These are phyloP conservation scores for Tachina fera DNA, from an alignment of 2,888 invertebrate genomes.

Conservation along the genomic window DNA sequence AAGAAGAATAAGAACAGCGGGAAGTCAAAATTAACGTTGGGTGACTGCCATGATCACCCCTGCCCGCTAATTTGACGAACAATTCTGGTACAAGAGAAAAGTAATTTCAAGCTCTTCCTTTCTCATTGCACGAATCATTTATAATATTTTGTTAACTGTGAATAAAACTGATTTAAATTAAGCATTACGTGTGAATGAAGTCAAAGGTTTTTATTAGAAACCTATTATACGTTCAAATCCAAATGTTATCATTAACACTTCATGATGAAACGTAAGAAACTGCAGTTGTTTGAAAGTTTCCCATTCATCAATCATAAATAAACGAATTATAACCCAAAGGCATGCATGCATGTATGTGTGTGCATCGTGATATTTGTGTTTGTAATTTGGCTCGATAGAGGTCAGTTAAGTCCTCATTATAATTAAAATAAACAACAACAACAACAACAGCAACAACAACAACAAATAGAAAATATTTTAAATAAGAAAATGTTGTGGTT, in stretches of 20 bases:
- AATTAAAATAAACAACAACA: slow-evolving; percentile 17
- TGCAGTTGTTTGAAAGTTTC: background rate
- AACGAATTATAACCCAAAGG: background rate
- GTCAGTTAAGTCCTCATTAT: slow-evolving; percentile 19
- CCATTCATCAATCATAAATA: slow-evolving; percentile 35
- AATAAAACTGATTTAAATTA: background rate
- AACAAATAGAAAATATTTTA: background rate
- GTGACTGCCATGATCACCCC: no score
- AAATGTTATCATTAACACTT: slow-evolving; percentile 49
- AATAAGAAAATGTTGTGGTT: background rate
- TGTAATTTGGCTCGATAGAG: no score
- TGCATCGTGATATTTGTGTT: background rate
- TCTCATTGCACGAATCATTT: background rate
- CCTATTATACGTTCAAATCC: slow-evolving; percentile 21
- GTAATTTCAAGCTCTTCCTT: background rate
- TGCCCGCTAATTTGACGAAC: no score
- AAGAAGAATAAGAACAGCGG: no score
- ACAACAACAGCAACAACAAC: background rate
- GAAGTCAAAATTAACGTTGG: no score
- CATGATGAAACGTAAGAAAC: background rate
- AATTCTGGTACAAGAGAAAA: no score
- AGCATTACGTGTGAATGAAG: slow-evolving; percentile 24
- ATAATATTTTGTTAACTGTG: slow-evolving; percentile 5
- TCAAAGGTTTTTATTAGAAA: background rate
- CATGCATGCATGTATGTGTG: no score